Percentiles rank a stretch among this genome's conserved stretches.
phyloP scores from a whole-genome alignment of 92 coral and sea anemone species.

The Paramuricea clavata region DNA sequence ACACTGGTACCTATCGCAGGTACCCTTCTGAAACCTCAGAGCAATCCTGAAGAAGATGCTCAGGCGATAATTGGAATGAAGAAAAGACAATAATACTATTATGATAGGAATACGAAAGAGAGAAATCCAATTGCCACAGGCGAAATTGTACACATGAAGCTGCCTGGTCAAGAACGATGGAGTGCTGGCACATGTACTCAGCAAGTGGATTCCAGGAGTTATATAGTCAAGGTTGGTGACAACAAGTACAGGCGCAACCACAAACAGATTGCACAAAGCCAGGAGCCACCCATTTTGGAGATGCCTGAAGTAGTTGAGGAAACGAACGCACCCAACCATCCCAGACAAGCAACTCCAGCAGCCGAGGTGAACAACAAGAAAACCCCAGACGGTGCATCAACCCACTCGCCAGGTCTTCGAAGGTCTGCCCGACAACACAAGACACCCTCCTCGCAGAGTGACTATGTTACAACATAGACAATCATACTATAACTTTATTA shows the following conservation, averaged over 20 bases:
- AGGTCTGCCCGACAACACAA: not conserved
- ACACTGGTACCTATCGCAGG: slow-evolving; percentile 55
- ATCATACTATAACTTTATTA: no score
- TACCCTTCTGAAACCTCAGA: slow-evolving; percentile 58
- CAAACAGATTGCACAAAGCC: no score
- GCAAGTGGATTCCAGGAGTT: slow-evolving; percentile 50
- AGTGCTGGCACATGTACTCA: slow-evolving; percentile 36
- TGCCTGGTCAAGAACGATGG: slow-evolving; percentile 62
- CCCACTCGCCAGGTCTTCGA: not conserved
- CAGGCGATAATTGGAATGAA: slow-evolving; percentile 42
- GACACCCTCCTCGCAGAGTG: not conserved
- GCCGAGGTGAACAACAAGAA: not conserved
- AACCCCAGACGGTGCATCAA: not conserved
- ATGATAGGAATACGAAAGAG: slow-evolving; percentile 38
- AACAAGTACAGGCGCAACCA: slow-evolving; percentile 56
- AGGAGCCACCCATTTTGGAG: no score
- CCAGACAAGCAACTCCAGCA: no score
- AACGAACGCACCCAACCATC: no score
- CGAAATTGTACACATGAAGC: slow-evolving; percentile 63
- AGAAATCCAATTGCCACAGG: slow-evolving; percentile 50
- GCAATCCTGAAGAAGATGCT: slow-evolving; percentile 21
- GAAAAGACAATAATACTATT: slow-evolving; percentile 41
- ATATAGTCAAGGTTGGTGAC: slow-evolving; percentile 49
- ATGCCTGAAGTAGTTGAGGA: no score
- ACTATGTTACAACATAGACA: not conserved